These are phyloP conservation scores for Tipula helvola DNA, from an alignment of 2,888 invertebrate genomes.

Conservation along the genomic window DNA sequence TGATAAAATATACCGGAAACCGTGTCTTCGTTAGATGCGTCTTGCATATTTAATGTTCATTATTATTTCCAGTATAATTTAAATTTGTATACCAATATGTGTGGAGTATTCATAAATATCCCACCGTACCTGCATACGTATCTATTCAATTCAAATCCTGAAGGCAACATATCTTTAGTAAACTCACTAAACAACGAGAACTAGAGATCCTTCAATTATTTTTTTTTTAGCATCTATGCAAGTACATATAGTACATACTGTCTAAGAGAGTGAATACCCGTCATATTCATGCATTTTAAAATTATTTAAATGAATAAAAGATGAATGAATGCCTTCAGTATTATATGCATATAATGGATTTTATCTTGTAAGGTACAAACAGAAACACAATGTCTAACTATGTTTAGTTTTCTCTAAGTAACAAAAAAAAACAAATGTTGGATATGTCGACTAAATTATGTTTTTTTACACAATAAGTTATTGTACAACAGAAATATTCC, in stretches of 20 bases:
- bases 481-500: not conserved
- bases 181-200: not conserved
- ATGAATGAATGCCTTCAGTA: not conserved
- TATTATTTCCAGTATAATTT: too few relatives aligned
- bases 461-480: not conserved
- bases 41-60: too few relatives aligned
- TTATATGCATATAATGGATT: not conserved
- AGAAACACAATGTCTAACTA: not conserved
- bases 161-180: not conserved
- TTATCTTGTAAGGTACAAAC: not conserved
- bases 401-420: not conserved
- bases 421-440: not conserved
- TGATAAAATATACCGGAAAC: too few relatives aligned
- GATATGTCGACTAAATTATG: not conserved
- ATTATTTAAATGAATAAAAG: not conserved
- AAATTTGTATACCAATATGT: too few relatives aligned
- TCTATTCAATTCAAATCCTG: not conserved
- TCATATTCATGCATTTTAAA: not conserved
- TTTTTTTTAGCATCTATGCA: not conserved
- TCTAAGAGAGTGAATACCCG: not conserved
- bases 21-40: too few relatives aligned
- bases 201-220: not conserved
- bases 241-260: not conserved
- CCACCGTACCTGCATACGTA: not conserved
- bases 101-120: too few relatives aligned